Percentiles rank a stretch among this genome's conserved stretches.
These are phyloP conservation scores for Anseranas semipalmata DNA, from an alignment of 2,113 vertebrate species.

Conservation along the genomic window DNA sequence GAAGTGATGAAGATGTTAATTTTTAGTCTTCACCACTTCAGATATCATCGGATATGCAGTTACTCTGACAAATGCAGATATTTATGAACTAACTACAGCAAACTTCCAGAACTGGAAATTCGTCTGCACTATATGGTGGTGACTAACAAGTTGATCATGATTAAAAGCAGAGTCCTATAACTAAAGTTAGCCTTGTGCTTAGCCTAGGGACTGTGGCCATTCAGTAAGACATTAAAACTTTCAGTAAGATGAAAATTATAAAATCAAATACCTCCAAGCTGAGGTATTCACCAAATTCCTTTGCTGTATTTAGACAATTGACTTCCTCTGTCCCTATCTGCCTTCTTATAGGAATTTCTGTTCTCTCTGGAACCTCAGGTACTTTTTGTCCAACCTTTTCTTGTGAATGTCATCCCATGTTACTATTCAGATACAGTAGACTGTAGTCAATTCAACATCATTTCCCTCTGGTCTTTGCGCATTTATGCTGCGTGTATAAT, in stretches of 20 bases:
- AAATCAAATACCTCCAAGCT: conserved; percentile 33
- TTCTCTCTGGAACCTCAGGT: neutral
- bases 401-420: neutral
- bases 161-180: conserved; percentile 59
- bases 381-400: neutral
- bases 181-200: conserved; percentile 39
- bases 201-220: neutral
- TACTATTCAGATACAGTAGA: neutral
- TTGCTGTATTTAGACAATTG: neutral
- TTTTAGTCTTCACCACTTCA: conserved; percentile 46
- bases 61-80: conserved; percentile 63
- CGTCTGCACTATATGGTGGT: conserved; percentile 41
- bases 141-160: conserved; percentile 68
- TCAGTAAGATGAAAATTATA: conserved; percentile 22
- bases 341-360: neutral
- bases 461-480: neutral
- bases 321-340: conserved; percentile 15
- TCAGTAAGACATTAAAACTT: conserved; percentile 21
- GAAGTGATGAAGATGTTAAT: conserved; percentile 43
- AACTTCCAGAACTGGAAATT: conserved; percentile 65
- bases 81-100: conserved; percentile 41
- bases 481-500: neutral
- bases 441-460: neutral
- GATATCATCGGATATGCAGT: conserved; percentile 50
- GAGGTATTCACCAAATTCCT: neutral